A percentile compares a stretch with the other conserved stretches of the same genome.
phyloP scores from a whole-genome alignment of 2,888 invertebrate genomes.

The Embidobia sp. region DNA sequence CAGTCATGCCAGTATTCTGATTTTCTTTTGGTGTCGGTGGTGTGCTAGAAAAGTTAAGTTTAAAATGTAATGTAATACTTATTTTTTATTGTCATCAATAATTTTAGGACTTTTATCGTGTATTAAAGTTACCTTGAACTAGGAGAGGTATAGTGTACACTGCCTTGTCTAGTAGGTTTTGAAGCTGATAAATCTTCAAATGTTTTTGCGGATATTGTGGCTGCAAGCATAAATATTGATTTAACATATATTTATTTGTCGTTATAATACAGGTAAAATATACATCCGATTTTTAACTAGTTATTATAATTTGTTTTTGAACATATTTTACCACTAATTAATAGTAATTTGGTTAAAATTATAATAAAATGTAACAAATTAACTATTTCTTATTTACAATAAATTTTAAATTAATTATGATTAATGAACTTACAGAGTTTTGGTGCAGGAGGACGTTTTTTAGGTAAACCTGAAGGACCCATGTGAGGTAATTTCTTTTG shows the following conservation, averaged over 20 bases:
- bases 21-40: conserved; percentile 43
- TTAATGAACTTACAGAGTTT: conserved; percentile 38
- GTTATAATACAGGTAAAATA: no score
- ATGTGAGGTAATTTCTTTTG: conserved; percentile 18
- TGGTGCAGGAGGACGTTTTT: conserved; percentile 48
- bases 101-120: neutral
- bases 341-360: no score
- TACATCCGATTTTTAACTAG: no score
- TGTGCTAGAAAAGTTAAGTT: conserved; percentile 21
- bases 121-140: conserved; percentile 31
- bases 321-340: no score
- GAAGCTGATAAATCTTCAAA: conserved; percentile 59
- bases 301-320: no score
- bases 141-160: conserved; percentile 30
- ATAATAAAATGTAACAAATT: no score
- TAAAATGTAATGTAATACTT: neutral
- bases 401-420: neutral
- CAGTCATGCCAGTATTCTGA: conserved; percentile 28
- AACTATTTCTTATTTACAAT: no score
- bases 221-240: conserved; percentile 15
- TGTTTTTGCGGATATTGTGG: conserved; percentile 50
- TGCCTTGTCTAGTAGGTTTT: conserved; percentile 54
- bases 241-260: no score
- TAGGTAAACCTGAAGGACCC: conserved; percentile 15
- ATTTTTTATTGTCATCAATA: neutral